Evolutionary conservation across 2,888 invertebrate species (phyloP).

Genomic region (Desoria tigrina): DNA sequence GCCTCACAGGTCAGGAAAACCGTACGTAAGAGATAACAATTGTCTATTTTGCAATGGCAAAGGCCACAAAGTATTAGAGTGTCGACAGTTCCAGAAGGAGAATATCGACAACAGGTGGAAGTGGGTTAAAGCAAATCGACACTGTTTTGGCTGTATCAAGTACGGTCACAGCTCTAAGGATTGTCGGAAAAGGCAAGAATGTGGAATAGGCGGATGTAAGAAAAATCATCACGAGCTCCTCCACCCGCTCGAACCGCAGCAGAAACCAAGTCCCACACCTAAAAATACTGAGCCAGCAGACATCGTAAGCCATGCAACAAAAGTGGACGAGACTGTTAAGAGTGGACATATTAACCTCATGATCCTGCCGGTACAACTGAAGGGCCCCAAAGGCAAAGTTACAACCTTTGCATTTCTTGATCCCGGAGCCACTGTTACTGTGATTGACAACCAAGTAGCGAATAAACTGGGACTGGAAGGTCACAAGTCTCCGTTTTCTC

Average conservation of each 20-base stretch:
- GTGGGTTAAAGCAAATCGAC: neutral
- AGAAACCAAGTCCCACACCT: neutral
- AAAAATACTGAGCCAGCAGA: too few relatives aligned
- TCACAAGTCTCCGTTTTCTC: neutral
- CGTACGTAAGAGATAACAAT: too few relatives aligned
- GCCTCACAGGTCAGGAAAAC: too few relatives aligned
- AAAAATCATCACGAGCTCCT: neutral
- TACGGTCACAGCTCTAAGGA: too few relatives aligned
- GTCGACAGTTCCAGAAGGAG: neutral
- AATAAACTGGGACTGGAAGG: conserved; percentile 17
- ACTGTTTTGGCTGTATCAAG: neutral
- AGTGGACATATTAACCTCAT: neutral
- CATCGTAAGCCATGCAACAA: neutral
- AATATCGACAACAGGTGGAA: neutral
- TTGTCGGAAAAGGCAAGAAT: neutral
- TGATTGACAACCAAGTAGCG: conserved; percentile 19
- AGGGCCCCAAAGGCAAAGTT: conserved; percentile 15
- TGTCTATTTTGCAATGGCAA: too few relatives aligned
- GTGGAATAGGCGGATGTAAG: neutral
- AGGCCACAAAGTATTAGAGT: too few relatives aligned
- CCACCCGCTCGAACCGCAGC: neutral
- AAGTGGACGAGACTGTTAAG: neutral
- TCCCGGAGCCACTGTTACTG: conserved; percentile 18
- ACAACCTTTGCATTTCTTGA: conserved; percentile 25
- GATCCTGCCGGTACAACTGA: conserved; percentile 22